Evolutionary conservation across 2,888 invertebrate species (phyloP).

Genomic region (Oxyscelio sp.): DNA sequence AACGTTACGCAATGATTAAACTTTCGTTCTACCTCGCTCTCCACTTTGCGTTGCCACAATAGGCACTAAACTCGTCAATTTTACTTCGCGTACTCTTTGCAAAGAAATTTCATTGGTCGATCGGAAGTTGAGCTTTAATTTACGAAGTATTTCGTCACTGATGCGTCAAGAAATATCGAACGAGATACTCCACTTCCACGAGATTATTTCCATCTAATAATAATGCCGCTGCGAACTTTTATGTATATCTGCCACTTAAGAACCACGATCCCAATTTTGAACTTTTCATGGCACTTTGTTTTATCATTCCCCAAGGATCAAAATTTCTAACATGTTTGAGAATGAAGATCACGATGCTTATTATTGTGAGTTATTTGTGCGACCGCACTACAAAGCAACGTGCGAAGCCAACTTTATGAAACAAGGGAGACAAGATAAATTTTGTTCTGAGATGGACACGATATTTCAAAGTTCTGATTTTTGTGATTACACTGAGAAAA

Average conservation of each 20-base stretch:
- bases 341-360: slow-evolving; percentile 44
- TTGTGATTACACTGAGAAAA: too few relatives aligned
- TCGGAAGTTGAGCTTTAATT: slow-evolving; percentile 16
- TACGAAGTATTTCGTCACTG: not conserved
- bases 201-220: slow-evolving; percentile 57
- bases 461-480: too few relatives aligned
- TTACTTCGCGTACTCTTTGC: too few relatives aligned
- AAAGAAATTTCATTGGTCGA: slow-evolving; percentile 33
- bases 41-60: too few relatives aligned
- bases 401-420: slow-evolving; percentile 12
- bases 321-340: slow-evolving; percentile 44
- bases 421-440: slow-evolving; percentile 25
- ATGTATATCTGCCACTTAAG: slow-evolving; percentile 33
- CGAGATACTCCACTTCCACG: slow-evolving; percentile 36
- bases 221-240: slow-evolving; percentile 32
- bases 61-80: too few relatives aligned
- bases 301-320: slow-evolving; percentile 40
- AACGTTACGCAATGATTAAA: too few relatives aligned
- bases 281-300: slow-evolving; percentile 27
- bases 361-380: slow-evolving; percentile 54
- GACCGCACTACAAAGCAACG: slow-evolving; percentile 56
- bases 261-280: slow-evolving; percentile 12
- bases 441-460: too few relatives aligned
- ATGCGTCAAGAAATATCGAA: slow-evolving; percentile 47
- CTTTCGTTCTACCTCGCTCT: too few relatives aligned